A percentile compares a stretch with the other conserved stretches of the same genome.
These are phyloP conservation scores for Eumerus sabulonum DNA, from an alignment of 2,888 invertebrate genomes.

Conservation along the genomic window DNA sequence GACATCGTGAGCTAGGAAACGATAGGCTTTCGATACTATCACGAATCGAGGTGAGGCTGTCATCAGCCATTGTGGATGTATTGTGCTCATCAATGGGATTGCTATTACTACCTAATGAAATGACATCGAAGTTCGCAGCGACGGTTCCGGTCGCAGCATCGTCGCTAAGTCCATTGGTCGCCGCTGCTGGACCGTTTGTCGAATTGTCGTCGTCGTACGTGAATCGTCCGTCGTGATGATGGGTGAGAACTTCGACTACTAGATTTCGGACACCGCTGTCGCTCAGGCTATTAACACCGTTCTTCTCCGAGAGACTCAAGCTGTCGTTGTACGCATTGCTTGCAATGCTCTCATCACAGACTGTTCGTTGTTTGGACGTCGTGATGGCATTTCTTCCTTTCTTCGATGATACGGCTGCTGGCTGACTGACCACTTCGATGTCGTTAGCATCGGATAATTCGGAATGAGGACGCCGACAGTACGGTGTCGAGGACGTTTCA, in stretches of 20 bases:
- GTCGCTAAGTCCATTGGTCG: slow-evolving; percentile 30
- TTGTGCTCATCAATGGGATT: slow-evolving; percentile 71
- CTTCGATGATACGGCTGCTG: slow-evolving; percentile 20
- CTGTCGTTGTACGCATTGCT: slow-evolving; percentile 73
- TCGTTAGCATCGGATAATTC: slow-evolving; percentile 26
- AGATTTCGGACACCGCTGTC: slow-evolving; percentile 71
- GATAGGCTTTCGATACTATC: slow-evolving; percentile 78
- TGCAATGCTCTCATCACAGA: slow-evolving; percentile 75
- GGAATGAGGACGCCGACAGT: slow-evolving; percentile 27
- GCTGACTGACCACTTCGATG: slow-evolving; percentile 43
- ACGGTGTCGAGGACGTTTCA: slow-evolving; percentile 40
- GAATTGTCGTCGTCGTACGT: slow-evolving; percentile 66
- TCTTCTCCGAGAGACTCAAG: slow-evolving; percentile 73
- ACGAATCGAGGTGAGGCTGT: slow-evolving; percentile 76
- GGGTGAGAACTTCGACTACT: slow-evolving; percentile 77
- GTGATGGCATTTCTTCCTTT: slow-evolving; percentile 26
- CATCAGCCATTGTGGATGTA: slow-evolving; percentile 77
- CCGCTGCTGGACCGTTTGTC: slow-evolving; percentile 26
- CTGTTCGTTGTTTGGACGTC: slow-evolving; percentile 1
- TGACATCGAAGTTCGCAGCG: slow-evolving; percentile 64
- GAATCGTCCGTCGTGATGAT: slow-evolving; percentile 65
- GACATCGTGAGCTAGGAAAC: slow-evolving; percentile 76
- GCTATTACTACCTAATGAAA: slow-evolving; percentile 73
- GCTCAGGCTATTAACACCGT: slow-evolving; percentile 37
- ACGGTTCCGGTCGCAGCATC: slow-evolving; percentile 47